Percentiles rank a stretch among this genome's conserved stretches.
Conservation (phyloP, 1,140 invertebrate species). For the Phymastichus coffea region DNA sequence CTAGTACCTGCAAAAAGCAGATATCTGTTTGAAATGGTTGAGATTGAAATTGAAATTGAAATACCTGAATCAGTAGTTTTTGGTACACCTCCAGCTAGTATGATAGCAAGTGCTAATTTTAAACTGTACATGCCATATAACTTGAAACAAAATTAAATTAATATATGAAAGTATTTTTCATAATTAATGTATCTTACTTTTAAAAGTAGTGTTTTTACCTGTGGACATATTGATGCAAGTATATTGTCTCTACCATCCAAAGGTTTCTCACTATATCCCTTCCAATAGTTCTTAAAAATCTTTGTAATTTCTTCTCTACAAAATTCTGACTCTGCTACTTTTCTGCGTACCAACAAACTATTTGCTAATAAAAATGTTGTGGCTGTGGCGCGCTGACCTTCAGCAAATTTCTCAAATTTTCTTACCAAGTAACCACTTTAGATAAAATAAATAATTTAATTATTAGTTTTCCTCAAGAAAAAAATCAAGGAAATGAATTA, state of each 20-base stretch:
- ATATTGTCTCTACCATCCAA: conserved; percentile 78
- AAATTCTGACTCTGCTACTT: conserved; percentile 43
- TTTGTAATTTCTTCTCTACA: conserved; percentile 63
- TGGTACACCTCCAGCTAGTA: conserved; percentile 71
- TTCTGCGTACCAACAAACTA: conserved; percentile 44
- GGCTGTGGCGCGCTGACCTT: conserved; percentile 64
- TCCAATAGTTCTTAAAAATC: conserved; percentile 78
- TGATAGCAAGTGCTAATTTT: conserved; percentile 78
- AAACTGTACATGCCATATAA: conserved; percentile 85
- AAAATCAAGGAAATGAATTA: not conserved
- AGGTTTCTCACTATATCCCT: conserved; percentile 62
- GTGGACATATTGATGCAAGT: conserved; percentile 79
- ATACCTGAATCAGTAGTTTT: conserved; percentile 58
- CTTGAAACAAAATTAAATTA: conserved; percentile 53
- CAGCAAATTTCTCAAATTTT: conserved; percentile 66
- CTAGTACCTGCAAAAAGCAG: conserved; percentile 39
- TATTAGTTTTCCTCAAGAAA: conserved; percentile 4
- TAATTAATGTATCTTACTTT: conserved; percentile 11
- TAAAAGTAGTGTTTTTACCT: conserved; percentile 59
- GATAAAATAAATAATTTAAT: conserved; percentile 35
- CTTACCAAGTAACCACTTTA: conserved; percentile 74
- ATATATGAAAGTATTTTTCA: not conserved
- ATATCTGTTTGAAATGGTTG: not conserved
- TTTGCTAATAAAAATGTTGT: conserved; percentile 49
- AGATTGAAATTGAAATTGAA: not conserved